Percentiles rank a stretch among this genome's conserved stretches.
These are phyloP conservation scores for Chondrosia reniformis DNA, from an alignment of 37 sponge, comb jelly and placozoan genomes.

Conservation along the genomic window DNA sequence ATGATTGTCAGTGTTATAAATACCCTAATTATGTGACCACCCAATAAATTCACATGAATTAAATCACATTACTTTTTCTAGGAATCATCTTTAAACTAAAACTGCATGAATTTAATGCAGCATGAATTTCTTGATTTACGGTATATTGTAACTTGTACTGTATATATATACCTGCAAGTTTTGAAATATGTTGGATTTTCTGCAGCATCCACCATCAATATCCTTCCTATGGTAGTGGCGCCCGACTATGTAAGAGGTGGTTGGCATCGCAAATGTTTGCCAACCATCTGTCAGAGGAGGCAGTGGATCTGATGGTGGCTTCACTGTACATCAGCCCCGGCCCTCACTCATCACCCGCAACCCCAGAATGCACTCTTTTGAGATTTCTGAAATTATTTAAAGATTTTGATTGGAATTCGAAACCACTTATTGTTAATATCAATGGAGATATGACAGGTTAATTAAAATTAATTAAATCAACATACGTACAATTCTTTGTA, in stretches of 20 bases:
- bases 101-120: too few relatives aligned
- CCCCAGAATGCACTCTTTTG: conserved; percentile 62
- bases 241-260: conserved; percentile 89
- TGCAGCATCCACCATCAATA: conserved; percentile 67
- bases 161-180: neutral
- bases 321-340: conserved; percentile 65
- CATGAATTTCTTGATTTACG: too few relatives aligned
- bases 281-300: conserved; percentile 80
- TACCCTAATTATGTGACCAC: too few relatives aligned
- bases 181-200: neutral
- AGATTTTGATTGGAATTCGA: conserved; percentile 68
- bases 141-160: too few relatives aligned
- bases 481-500: neutral
- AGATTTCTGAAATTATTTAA: conserved; percentile 82
- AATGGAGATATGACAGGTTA: conserved; percentile 70
- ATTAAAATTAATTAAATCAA: neutral
- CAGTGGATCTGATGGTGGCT: conserved; percentile 86
- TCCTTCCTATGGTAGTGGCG: conserved; percentile 62
- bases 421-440: conserved; percentile 86
- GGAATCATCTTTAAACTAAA: too few relatives aligned
- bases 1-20: too few relatives aligned
- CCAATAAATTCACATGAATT: neutral
- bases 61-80: neutral
- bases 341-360: conserved; percentile 63
- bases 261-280: conserved; percentile 78